Conservation (phyloP, 2,888 invertebrate species). For the Himalopsyche kuldschensis region DNA sequence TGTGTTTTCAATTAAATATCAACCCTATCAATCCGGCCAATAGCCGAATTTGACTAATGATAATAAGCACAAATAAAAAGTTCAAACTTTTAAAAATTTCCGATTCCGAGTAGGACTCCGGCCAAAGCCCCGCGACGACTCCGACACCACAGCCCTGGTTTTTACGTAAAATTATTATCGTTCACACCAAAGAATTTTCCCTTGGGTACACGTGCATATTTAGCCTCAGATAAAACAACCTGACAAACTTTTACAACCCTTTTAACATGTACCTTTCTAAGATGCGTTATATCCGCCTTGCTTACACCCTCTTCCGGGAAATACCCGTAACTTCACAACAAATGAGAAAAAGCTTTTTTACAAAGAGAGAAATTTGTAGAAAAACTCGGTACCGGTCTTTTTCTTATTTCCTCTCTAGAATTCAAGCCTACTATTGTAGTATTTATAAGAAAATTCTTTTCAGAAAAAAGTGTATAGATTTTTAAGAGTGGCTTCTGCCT, state of each 20-base stretch:
- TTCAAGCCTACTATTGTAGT: background rate
- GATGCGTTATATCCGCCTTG: background rate
- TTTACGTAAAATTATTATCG: no score
- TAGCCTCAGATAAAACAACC: background rate
- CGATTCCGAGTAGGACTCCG: no score
- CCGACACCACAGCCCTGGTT: no score
- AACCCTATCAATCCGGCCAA: no score
- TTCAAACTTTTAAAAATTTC: no score
- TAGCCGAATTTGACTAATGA: no score
- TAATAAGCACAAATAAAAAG: no score
- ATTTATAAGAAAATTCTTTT: background rate
- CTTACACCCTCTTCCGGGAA: background rate
- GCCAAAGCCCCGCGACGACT: no score
- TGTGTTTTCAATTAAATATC: no score
- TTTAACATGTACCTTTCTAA: background rate
- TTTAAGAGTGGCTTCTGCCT: background rate
- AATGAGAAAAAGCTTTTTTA: background rate
- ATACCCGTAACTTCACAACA: background rate
- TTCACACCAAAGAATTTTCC: background rate
- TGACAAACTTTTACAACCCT: background rate
- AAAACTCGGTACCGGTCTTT: background rate
- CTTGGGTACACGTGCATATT: background rate
- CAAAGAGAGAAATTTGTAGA: background rate
- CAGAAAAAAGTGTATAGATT: background rate
- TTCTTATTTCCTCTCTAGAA: background rate